Evolutionary conservation across 2,113 vertebrate species (phyloP).

Genomic region (Myxocyprinus asiaticus): DNA sequence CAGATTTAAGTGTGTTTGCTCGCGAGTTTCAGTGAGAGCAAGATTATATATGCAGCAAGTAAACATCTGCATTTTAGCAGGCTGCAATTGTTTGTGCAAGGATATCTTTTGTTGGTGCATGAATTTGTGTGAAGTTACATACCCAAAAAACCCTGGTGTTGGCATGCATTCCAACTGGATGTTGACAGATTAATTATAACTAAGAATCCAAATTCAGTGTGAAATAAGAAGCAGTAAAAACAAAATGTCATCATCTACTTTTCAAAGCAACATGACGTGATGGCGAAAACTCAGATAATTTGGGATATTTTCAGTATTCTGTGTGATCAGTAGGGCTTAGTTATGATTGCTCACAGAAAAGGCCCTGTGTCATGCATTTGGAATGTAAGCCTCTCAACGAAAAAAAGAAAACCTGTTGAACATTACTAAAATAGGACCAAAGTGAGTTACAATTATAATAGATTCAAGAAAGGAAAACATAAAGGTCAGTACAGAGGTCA

Average conservation of each 20-base stretch:
- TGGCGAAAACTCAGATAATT: neutral
- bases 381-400: too few relatives aligned
- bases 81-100: neutral
- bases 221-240: neutral
- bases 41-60: neutral
- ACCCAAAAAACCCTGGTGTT: neutral
- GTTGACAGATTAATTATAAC: neutral
- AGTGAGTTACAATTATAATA: too few relatives aligned
- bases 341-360: neutral
- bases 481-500: too few relatives aligned
- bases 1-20: slow-evolving; percentile 16
- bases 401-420: too few relatives aligned
- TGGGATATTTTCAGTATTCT: neutral
- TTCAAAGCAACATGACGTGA: neutral
- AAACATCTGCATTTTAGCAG: neutral
- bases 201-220: neutral
- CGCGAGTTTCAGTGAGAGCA: neutral
- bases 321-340: neutral
- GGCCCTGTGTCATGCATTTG: neutral
- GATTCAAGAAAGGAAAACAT: too few relatives aligned
- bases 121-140: too few relatives aligned
- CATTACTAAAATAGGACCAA: too few relatives aligned
- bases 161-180: neutral
- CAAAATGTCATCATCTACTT: neutral
- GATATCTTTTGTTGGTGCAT: neutral